phyloP scores from a whole-genome alignment of 92 coral and sea anemone genomes.

The Phenganax stokvisi region DNA sequence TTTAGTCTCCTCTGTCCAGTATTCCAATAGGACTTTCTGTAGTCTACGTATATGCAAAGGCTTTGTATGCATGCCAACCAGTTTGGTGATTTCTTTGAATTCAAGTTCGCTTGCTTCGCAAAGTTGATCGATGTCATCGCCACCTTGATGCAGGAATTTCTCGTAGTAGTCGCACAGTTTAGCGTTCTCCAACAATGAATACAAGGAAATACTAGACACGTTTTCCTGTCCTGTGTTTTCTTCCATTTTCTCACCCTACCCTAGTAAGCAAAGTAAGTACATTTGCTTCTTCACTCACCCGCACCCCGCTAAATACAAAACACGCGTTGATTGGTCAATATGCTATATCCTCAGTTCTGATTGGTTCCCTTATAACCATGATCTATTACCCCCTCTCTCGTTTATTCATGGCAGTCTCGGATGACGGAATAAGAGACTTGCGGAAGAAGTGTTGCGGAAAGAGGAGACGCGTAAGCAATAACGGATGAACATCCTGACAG shows the following conservation, averaged over 20 bases:
- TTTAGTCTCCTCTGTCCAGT: slow-evolving; percentile 72
- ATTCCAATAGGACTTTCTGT: slow-evolving; percentile 91
- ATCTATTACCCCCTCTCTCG: slow-evolving; percentile 8
- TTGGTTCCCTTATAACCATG: background rate
- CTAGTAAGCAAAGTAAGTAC: slow-evolving; percentile 27
- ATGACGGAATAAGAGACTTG: too few species aligned
- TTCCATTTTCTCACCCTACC: slow-evolving; percentile 40
- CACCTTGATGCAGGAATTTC: slow-evolving; percentile 93
- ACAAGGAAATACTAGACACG: slow-evolving; percentile 23
- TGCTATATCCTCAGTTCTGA: background rate
- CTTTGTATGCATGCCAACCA: slow-evolving; percentile 99
- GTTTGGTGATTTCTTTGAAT: slow-evolving; percentile 83
- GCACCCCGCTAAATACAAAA: slow-evolving; percentile 4
- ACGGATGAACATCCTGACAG: too few species aligned
- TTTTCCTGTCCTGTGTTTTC: slow-evolving; percentile 20
- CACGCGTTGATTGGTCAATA: slow-evolving; percentile 31
- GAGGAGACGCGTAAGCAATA: too few species aligned
- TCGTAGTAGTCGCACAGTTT: slow-evolving; percentile 93
- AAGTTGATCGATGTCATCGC: slow-evolving; percentile 90
- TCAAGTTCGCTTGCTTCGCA: slow-evolving; percentile 98
- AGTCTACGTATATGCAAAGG: slow-evolving; percentile 95
- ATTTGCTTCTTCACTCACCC: slow-evolving; percentile 21
- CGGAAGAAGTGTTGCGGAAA: too few species aligned
- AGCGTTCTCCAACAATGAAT: slow-evolving; percentile 76
- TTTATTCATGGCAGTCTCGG: background rate